phyloP scores from a whole-genome alignment of 2,113 vertebrate genomes.

The Chlorodrepanis virens region DNA sequence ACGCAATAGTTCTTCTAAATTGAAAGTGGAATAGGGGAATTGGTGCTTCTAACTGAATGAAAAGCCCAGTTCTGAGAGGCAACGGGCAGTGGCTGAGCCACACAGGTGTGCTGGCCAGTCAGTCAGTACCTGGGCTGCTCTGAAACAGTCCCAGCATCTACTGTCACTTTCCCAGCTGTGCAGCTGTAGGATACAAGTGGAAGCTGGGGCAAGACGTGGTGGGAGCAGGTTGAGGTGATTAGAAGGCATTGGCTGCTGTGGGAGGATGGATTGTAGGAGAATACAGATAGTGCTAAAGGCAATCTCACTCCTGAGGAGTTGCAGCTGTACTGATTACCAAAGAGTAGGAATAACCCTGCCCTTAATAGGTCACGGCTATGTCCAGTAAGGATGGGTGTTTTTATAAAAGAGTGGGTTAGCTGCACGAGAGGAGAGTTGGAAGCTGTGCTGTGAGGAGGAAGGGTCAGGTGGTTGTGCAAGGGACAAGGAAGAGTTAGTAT shows the following conservation, averaged over 20 bases:
- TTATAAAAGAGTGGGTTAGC: not conserved
- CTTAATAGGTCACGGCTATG: not conserved
- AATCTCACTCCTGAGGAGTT: no score
- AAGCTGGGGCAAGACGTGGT: not conserved
- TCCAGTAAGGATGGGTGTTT: not conserved
- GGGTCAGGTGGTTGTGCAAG: not conserved
- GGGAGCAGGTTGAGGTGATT: no score
- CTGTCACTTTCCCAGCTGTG: not conserved
- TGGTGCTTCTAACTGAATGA: not conserved
- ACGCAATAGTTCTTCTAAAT: not conserved
- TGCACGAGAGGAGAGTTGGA: not conserved
- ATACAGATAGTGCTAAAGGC: not conserved
- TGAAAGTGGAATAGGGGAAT: not conserved
- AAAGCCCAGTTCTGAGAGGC: not conserved
- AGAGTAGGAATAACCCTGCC: not conserved
- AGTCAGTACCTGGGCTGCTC: not conserved
- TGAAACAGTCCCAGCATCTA: not conserved
- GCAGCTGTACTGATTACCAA: not conserved
- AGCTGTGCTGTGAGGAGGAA: not conserved
- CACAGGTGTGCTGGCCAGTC: not conserved
- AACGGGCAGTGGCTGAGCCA: not conserved
- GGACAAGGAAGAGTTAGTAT: no score
- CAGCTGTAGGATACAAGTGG: not conserved
- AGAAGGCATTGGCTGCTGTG: not conserved
- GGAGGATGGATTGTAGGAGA: no score